phyloP scores from a whole-genome alignment of 2,888 invertebrate genomes.

The Yponomeuta sedellus region DNA sequence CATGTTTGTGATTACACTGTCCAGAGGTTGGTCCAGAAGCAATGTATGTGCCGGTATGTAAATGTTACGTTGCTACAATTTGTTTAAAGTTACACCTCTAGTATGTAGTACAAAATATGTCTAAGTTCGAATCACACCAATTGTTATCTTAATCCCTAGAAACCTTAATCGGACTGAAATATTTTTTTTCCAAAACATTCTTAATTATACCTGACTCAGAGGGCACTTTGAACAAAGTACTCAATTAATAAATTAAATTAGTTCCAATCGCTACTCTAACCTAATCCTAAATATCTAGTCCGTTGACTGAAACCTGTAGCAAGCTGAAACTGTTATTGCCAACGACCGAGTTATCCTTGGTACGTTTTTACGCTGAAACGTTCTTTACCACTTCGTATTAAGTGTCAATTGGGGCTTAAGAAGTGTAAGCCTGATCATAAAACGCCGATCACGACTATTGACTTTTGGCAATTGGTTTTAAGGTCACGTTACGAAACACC shows the following conservation, averaged over 20 bases:
- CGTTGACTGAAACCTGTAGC: constrained; percentile 6
- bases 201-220: too few relatives aligned
- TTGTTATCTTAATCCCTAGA: too few relatives aligned
- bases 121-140: too few relatives aligned
- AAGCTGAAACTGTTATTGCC: background rate
- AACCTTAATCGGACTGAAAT: too few relatives aligned
- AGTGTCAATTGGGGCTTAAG: background rate
- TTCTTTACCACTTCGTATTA: background rate
- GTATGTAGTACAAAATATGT: too few relatives aligned
- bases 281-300: background rate
- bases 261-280: background rate
- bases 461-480: constrained; percentile 3
- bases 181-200: too few relatives aligned
- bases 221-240: too few relatives aligned
- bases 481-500: background rate
- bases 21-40: too few relatives aligned
- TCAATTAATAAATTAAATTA: background rate
- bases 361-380: background rate
- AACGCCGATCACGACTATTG: constrained; percentile 5
- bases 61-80: too few relatives aligned
- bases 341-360: background rate
- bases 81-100: too few relatives aligned
- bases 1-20: too few relatives aligned
- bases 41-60: too few relatives aligned
- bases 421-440: background rate